These are phyloP conservation scores for Lates japonicus DNA, from an alignment of 2,797 vertebrate genomes.

Conservation along the genomic window DNA sequence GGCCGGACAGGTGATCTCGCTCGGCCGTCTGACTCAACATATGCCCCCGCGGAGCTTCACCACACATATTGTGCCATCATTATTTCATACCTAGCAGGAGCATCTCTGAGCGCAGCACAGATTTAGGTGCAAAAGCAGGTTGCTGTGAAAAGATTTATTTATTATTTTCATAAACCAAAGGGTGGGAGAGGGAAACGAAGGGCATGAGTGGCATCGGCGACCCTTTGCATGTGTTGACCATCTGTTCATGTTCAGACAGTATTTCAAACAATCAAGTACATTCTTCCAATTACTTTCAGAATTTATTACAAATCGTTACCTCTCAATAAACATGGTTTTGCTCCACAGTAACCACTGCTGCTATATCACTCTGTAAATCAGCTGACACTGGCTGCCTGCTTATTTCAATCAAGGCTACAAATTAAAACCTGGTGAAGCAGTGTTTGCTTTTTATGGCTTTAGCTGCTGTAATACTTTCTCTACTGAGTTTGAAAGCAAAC, in stretches of 20 bases:
- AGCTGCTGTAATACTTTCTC: too few species aligned
- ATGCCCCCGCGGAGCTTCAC: constrained; percentile 59
- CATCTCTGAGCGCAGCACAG: constrained; percentile 34
- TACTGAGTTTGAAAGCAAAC: too few species aligned
- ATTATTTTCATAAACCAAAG: background rate
- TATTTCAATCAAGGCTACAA: too few species aligned
- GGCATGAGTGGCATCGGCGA: background rate
- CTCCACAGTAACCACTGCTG: too few species aligned
- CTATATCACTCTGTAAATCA: too few species aligned
- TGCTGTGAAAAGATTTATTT: constrained; percentile 27
- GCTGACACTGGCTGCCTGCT: too few species aligned
- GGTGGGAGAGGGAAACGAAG: constrained; percentile 31
- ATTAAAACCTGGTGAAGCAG: too few species aligned
- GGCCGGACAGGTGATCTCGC: constrained; percentile 78
- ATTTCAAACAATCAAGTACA: constrained; percentile 1
- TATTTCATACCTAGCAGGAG: constrained; percentile 79
- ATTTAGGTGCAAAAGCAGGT: constrained; percentile 65
- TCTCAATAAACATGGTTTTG: too few species aligned
- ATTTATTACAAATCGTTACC: too few species aligned
- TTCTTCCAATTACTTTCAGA: too few species aligned
- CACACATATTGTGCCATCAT: constrained; percentile 76
- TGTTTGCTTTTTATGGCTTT: too few species aligned
- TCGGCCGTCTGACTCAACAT: constrained; percentile 70
- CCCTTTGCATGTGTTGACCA: too few species aligned
- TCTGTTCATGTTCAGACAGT: constrained; percentile 33